Percentiles rank a stretch among this genome's conserved stretches.
These are phyloP conservation scores for Nothocercus nigrocapillus DNA, from an alignment of 2,113 vertebrate species.

Conservation along the genomic window DNA sequence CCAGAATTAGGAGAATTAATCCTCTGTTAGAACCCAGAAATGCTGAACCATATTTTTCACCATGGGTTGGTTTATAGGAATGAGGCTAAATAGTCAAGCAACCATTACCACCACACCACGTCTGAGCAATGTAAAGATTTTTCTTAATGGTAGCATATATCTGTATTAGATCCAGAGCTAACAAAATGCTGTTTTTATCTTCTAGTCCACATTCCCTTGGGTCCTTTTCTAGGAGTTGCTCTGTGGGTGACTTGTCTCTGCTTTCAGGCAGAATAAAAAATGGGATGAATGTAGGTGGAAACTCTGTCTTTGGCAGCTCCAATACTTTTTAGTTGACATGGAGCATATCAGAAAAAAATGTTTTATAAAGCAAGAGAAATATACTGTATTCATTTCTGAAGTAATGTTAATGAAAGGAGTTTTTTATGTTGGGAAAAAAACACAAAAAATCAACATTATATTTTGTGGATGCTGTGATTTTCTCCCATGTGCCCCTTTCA, in stretches of 20 bases:
- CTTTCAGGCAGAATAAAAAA: background rate
- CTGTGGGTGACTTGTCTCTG: no score
- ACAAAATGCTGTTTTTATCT: background rate
- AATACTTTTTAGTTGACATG: background rate
- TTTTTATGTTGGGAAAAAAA: background rate
- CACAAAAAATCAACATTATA: background rate
- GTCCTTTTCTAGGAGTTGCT: background rate
- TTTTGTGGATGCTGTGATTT: background rate
- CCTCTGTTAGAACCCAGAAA: background rate
- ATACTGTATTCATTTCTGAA: background rate
- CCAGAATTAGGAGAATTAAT: background rate
- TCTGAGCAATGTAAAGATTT: background rate
- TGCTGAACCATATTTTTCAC: background rate
- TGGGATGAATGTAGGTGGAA: rapidly evolving
- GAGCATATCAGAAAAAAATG: background rate
- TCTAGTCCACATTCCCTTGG: background rate
- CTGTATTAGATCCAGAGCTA: rapidly evolving
- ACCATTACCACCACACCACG: background rate
- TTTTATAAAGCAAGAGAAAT: background rate
- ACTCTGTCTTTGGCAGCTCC: background rate
- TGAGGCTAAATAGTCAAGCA: background rate
- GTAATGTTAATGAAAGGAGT: background rate
- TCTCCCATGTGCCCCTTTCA: background rate
- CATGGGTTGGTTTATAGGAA: background rate
- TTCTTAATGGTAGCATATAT: rapidly evolving